These are phyloP conservation scores for Atherinomorus stipes DNA, from an alignment of 2,113 vertebrate genomes.

Conservation along the genomic window DNA sequence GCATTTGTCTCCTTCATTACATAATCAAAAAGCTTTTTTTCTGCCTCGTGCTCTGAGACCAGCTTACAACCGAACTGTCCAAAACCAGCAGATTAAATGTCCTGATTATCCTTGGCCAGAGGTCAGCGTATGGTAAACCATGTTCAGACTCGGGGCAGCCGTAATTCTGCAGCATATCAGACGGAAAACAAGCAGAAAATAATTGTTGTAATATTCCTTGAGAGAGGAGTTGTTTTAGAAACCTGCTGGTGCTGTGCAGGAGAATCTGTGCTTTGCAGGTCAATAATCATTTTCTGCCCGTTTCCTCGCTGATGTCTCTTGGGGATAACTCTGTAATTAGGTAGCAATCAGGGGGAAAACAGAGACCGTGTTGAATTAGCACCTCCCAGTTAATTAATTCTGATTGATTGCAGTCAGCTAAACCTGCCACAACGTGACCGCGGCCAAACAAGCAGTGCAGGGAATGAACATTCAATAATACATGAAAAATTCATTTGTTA, in stretches of 20 bases:
- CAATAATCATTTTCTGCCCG: neutral
- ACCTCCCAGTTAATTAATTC: neutral
- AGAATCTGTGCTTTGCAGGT: neutral
- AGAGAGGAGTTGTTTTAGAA: neutral
- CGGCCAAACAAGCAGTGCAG: too few relatives aligned
- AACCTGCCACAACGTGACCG: neutral
- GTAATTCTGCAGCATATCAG: neutral
- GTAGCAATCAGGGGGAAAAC: neutral
- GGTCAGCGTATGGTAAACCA: slow-evolving; percentile 31
- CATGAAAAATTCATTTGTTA: neutral
- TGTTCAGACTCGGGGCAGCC: neutral
- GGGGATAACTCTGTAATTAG: neutral
- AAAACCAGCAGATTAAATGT: slow-evolving; percentile 65
- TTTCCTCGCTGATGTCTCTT: neutral
- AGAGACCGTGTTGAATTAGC: neutral
- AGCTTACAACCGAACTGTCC: slow-evolving; percentile 51
- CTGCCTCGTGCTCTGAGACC: slow-evolving; percentile 1
- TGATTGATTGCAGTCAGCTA: neutral
- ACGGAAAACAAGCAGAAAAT: neutral
- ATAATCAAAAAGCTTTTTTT: slow-evolving; percentile 42
- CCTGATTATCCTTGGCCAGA: slow-evolving; percentile 47
- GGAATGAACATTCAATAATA: neutral
- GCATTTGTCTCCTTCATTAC: slow-evolving; percentile 54
- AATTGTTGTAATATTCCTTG: neutral
- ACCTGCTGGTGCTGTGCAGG: neutral